These are phyloP conservation scores for Neotoxoptera formosana DNA, from an alignment of 1,140 invertebrate genomes.

Conservation along the genomic window DNA sequence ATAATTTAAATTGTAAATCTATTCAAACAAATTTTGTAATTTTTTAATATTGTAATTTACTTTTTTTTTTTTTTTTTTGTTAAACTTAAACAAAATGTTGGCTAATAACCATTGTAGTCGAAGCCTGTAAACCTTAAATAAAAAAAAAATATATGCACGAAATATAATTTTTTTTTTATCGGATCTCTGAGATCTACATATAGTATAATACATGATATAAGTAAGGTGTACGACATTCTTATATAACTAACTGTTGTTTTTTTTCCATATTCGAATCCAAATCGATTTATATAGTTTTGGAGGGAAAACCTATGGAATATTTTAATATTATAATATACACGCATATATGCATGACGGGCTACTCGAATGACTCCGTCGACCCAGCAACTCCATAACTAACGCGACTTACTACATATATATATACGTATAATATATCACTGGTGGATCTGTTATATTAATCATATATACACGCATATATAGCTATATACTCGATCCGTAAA, in stretches of 20 bases:
- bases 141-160: not conserved
- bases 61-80: too few species aligned
- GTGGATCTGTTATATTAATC: not conserved
- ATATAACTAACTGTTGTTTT: not conserved
- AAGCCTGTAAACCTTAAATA: too few species aligned
- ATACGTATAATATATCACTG: not conserved
- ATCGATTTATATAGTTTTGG: not conserved
- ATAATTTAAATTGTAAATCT: too few species aligned
- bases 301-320: not conserved
- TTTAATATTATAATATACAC: not conserved
- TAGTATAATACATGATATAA: not conserved
- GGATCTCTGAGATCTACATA: not conserved
- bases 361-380: not conserved
- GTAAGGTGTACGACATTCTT: not conserved
- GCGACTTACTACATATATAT: not conserved
- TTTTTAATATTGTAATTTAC: too few species aligned
- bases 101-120: too few species aligned
- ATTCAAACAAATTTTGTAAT: too few species aligned
- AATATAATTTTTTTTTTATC: not conserved
- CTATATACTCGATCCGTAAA: conserved; percentile 1
- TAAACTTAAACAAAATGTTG: too few species aligned
- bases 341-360: not conserved
- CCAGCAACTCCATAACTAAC: not conserved
- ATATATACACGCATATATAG: not conserved
- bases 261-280: not conserved